Evolutionary conservation across 2,113 vertebrate genomes (phyloP), one percentile per base, ranked within the genome.

Genomic region (Leuciscus idus): DNA sequence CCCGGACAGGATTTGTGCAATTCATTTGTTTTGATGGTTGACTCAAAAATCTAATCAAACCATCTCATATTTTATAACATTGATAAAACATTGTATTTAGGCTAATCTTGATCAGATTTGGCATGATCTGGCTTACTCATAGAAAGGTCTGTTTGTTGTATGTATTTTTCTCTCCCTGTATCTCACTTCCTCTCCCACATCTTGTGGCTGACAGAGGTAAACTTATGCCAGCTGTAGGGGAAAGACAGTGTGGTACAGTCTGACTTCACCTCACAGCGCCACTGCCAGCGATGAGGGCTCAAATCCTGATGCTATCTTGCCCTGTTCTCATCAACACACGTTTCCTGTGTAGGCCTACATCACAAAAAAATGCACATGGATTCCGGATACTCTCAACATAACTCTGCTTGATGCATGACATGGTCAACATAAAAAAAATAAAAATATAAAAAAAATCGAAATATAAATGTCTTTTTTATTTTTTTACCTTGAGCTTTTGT

Each of bases 131-230:
- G 4, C 39, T 64, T 66, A 64, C n/a, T 28, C 39, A 62, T 15
- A 64, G 23, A 79, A 78, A 62, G n/a, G 19, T 23, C 30, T 59
- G 52, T 81, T 62, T 81, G 78, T 64, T 62, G 59, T n/a, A 17
- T 46, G 43, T 62, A 46, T 64, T 64, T 61, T 28, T 81, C 36
- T 46, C 36, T 81, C 10, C 6, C 55, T 15, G 4, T 43, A 81
- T 81, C 79, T 81, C 79, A 66, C 43, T 48, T 81, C 79, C 79
- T 48, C 15, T 66, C 79, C 79, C 59, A 28, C 59, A 81, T 66
- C 59, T 39, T 80, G 77, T 26, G 57, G 36, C 33, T 43, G 57
- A 7, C 57, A 80, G 55, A 79, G 28, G 77, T 79, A 61, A 79
- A 79, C 55, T 28, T 39, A 48, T 75, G 9, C 21, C 30, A 30